Base-by-base conservation (phyloP, 2,888 invertebrate species). In the Xestobium rufovillosum region DNA sequence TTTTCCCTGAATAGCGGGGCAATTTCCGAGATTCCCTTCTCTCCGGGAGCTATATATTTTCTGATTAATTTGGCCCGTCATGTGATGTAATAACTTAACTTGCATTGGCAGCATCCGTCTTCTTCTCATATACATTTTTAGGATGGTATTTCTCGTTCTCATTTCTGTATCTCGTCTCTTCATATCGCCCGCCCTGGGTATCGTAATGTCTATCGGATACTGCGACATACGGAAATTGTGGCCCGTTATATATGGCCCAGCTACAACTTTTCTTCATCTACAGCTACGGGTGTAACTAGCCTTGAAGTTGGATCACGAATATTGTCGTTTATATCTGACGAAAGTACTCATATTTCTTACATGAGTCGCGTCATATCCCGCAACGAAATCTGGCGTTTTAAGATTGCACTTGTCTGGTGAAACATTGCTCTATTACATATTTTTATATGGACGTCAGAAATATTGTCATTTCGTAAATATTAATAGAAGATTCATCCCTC, bases 211-310 rank as follows among this genome's bases (percentile, higher is more conserved):
- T 31, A 38, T 41, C 38, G 38, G 38, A 39, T 38, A 36, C 43
- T 26, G 35, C 31, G 54, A 52, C 52, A 51, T 39, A 37, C 54
- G 56, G 56, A 56, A 56, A 56, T 55, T 55, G 53, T 45, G 51
- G 51, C 53, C 50, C 52, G 54, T 56, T 53, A 54, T 56, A 54
- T 54, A 56, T 56, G 55, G 47, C 28, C 27, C 36, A 10, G 15
- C 39, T 32, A 38, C 17, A 42, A 42, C 32, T 40, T 40, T 26
- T 17, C 6, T 29, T 10, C n/a, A n/a, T n/a, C n/a, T n/a, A n/a
- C n/a, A n/a, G n/a, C n/a, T n/a, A n/a, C n/a, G n/a, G n/a, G n/a
- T n/a, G n/a, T n/a, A n/a, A n/a, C n/a, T n/a, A n/a, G n/a, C n/a
- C n/a, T n/a, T n/a, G n/a, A n/a, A n/a, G n/a, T n/a, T n/a, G n/a